phyloP scores from a whole-genome alignment of 2,888 invertebrate species.

The Oxytorus armatus region DNA sequence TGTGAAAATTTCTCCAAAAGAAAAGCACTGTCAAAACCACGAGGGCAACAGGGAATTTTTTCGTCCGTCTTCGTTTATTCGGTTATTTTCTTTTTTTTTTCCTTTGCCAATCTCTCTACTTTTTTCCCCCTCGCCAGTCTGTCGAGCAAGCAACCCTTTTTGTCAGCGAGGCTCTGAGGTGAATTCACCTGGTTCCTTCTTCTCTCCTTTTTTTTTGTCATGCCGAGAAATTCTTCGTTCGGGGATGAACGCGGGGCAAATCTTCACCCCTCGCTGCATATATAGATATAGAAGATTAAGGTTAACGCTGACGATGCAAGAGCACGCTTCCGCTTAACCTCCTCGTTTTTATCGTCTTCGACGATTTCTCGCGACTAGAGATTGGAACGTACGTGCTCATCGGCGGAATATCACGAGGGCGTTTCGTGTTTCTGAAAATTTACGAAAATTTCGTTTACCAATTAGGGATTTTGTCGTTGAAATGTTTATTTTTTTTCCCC shows the following conservation, averaged over 20 bases:
- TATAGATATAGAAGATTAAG: slow-evolving; percentile 3
- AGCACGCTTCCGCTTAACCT: slow-evolving; percentile 20
- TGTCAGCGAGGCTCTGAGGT: not conserved
- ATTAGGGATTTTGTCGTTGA: too few relatives aligned
- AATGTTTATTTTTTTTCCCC: too few relatives aligned
- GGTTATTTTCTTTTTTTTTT: slow-evolving; percentile 11
- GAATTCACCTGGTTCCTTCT: not conserved
- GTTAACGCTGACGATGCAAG: slow-evolving; percentile 35
- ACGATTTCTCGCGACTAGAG: slow-evolving; percentile 23
- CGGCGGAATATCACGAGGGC: slow-evolving; percentile 14
- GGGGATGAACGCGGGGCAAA: slow-evolving; percentile 14
- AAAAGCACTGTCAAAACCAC: too few relatives aligned
- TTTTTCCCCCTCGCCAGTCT: not conserved
- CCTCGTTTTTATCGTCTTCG: slow-evolving; percentile 32
- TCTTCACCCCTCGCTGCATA: not conserved
- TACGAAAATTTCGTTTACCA: slow-evolving; percentile 6
- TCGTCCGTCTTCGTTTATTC: too few relatives aligned
- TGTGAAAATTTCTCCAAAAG: too few relatives aligned
- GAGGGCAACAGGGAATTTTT: too few relatives aligned
- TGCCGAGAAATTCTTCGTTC: slow-evolving; percentile 21
- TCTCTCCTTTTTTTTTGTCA: not conserved
- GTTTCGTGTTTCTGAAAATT: not conserved
- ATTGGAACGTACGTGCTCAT: slow-evolving; percentile 37
- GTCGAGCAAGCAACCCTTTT: slow-evolving; percentile 18
- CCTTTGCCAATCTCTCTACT: not conserved